Evolutionary conservation across 2,113 vertebrate genomes (phyloP).

Genomic region (Etheostoma cragini): DNA sequence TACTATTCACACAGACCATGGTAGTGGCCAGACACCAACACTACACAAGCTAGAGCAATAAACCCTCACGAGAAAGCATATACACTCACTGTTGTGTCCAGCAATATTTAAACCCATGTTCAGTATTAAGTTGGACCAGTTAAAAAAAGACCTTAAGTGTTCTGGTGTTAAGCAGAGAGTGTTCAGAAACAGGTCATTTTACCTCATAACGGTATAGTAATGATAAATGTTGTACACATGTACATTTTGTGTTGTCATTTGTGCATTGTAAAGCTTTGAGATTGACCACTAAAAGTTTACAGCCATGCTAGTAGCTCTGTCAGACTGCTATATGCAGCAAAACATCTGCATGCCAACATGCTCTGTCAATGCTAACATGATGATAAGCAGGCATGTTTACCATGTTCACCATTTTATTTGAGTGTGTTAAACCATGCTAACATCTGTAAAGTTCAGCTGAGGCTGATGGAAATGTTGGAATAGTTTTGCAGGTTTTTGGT

Average conservation of each 20-base stretch:
- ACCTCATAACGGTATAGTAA: neutral
- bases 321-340: neutral
- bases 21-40: constrained; percentile 35
- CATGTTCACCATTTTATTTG: neutral
- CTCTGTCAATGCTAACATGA: neutral
- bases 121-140: neutral
- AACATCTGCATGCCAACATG: neutral
- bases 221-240: neutral
- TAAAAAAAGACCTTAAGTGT: too few relatives aligned
- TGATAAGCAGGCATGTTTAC: neutral
- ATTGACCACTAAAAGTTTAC: neutral
- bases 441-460: neutral
- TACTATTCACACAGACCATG: constrained; percentile 36
- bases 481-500: neutral
- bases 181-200: neutral
- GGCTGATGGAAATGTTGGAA: neutral
- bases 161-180: neutral
- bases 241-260: neutral
- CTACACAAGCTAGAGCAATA: constrained; percentile 25
- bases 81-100: neutral
- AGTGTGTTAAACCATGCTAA: neutral
- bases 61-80: neutral
- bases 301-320: neutral
- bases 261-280: neutral
- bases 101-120: neutral